These are phyloP conservation scores for Sesia bembeciformis DNA, from an alignment of 2,888 invertebrate species.

Conservation along the genomic window DNA sequence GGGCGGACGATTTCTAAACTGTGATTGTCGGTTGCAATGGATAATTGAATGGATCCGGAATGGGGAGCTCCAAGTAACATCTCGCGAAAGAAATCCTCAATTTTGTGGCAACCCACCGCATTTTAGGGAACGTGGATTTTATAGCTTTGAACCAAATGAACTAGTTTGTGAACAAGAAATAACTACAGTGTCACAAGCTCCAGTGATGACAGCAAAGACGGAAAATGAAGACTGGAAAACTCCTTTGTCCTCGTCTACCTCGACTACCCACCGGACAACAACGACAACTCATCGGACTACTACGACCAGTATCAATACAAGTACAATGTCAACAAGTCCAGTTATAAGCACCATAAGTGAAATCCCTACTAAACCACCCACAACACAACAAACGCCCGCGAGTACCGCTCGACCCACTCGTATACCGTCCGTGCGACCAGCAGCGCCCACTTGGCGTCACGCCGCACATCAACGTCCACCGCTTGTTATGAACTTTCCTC, in stretches of 20 bases:
- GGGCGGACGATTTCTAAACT: conserved; percentile 90
- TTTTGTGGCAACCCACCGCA: conserved; percentile 90
- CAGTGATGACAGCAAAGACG: conserved; percentile 10
- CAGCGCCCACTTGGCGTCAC: conserved; percentile 63
- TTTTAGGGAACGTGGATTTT: conserved; percentile 88
- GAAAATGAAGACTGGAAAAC: conserved; percentile 19
- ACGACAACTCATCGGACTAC: conserved; percentile 28
- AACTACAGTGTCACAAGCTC: conserved; percentile 18
- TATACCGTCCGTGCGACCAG: conserved; percentile 46
- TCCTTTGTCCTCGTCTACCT: conserved; percentile 30
- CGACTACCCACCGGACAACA: conserved; percentile 10
- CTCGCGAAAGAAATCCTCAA: conserved; percentile 92
- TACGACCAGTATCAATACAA: conserved; percentile 21
- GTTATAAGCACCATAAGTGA: conserved; percentile 23
- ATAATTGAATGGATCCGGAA: conserved; percentile 92
- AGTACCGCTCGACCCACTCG: conserved; percentile 42
- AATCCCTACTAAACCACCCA: conserved; percentile 27
- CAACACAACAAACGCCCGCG: conserved; percentile 29
- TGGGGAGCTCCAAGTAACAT: conserved; percentile 92
- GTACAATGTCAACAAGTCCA: conserved; percentile 8
- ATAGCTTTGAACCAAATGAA: conserved; percentile 88
- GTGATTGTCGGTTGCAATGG: conserved; percentile 92
- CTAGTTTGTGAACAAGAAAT: conserved; percentile 73
- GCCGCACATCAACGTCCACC: conserved; percentile 78
- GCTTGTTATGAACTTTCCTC: conserved; percentile 81